phyloP scores from a whole-genome alignment of 2,888 invertebrate genomes.

The Tenthredo mesomela region DNA sequence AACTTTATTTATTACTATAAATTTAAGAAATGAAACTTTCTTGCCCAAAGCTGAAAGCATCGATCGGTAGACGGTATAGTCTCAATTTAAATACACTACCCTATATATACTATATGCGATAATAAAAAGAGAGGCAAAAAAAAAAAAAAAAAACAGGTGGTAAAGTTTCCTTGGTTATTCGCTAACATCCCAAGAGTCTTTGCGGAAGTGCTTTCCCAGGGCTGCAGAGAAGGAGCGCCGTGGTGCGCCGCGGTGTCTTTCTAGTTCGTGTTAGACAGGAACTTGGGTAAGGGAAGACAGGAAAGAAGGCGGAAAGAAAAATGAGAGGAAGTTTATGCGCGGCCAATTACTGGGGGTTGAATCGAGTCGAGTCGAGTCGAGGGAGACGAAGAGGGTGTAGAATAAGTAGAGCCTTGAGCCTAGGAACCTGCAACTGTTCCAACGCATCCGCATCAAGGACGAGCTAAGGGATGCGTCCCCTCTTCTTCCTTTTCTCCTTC shows the following conservation, averaged over 20 bases:
- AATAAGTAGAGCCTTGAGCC: constrained; percentile 44
- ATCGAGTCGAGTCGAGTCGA: not conserved
- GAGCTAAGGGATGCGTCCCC: constrained; percentile 14
- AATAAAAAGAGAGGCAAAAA: not conserved
- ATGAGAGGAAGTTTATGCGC: constrained; percentile 67
- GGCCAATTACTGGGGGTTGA: constrained; percentile 65
- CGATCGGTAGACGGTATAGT: constrained; percentile 7
- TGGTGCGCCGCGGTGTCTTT: constrained; percentile 2
- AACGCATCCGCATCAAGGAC: constrained; percentile 31
- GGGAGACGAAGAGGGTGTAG: constrained; percentile 44
- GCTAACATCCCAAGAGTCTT: constrained; percentile 43
- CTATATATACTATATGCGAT: not conserved
- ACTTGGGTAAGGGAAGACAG: constrained; percentile 12
- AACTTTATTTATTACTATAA: not conserved
- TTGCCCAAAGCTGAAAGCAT: not conserved
- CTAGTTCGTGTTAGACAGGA: constrained; percentile 12
- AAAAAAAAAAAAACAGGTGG: not conserved
- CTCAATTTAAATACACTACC: constrained; percentile 4
- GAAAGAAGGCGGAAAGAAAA: constrained; percentile 60
- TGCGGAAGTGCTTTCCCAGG: constrained; percentile 35
- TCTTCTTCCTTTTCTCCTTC: not conserved
- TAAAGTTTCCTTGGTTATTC: constrained; percentile 36
- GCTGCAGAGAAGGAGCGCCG: not conserved
- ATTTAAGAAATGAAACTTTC: not conserved
- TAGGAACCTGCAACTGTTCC: constrained; percentile 40